These are phyloP conservation scores for Scaptomyza hsui DNA, from an alignment of 1,140 invertebrate species.

Conservation along the genomic window DNA sequence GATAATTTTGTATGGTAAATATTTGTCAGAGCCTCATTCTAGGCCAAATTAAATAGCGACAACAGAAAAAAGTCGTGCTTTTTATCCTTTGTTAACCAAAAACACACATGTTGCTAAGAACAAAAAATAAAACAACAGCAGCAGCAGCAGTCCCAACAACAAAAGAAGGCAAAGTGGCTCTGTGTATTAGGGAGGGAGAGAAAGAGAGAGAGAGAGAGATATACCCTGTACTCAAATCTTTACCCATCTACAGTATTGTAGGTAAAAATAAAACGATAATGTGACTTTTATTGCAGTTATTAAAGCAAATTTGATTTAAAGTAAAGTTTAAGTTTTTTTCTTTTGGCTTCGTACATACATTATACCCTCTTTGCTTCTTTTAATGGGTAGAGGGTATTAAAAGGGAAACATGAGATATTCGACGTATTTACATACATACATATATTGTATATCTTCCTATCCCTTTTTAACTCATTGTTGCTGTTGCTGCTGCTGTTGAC, in stretches of 20 bases:
- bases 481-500: conserved; percentile 1
- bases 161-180: background rate
- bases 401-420: background rate
- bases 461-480: background rate
- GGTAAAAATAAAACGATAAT: too few relatives aligned
- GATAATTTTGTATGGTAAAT: too few relatives aligned
- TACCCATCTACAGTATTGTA: too few relatives aligned
- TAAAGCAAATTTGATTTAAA: too few relatives aligned
- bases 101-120: conserved; percentile 3
- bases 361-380: too few relatives aligned
- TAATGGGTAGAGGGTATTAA: background rate
- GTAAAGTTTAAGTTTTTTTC: background rate
- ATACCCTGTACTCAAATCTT: too few relatives aligned
- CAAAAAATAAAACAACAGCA: background rate
- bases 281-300: too few relatives aligned
- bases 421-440: background rate
- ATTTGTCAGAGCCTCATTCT: background rate
- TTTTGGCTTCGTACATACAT: background rate
- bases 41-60: background rate
- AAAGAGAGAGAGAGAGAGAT: too few relatives aligned
- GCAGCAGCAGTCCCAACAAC: background rate
- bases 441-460: background rate
- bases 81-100: background rate
- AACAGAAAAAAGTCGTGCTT: background rate
- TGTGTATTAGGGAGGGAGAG: too few relatives aligned